Base-by-base conservation (phyloP, 2,113 vertebrate species). In the Megatriorchis doriae region DNA sequence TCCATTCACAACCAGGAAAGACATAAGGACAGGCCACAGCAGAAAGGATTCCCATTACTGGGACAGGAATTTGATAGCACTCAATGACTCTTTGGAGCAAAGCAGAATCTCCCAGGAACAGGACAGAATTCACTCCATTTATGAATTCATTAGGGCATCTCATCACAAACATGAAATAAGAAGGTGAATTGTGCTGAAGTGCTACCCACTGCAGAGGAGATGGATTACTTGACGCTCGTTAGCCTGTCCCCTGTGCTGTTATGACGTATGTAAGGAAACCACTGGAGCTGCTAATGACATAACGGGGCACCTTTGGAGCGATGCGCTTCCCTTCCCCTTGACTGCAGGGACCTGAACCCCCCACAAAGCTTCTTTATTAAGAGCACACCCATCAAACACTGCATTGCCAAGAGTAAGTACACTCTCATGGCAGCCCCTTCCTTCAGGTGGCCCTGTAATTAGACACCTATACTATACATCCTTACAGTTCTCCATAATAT, bases 131-230 rank as follows among this genome's bases (percentile, higher is more conserved):
- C 20, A 10, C 18, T 13, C 53, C 20, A 2, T 16, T 7, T 23
- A 73, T 12, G 8, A 78, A 78, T 26, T 12, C 7, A 13, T 8
- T 9, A 7, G 31, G 7, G 31, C 13, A 11, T 2, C 56, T 66
- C 38, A 16, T 2, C 6, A 3, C 0, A 7, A 58, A 16, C 9
- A 1, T 0, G 32, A 48, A 63, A n/a, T 6, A 22, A 13, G 38
- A 15, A 48, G 38, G 40, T 52, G n/a, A 40, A 66, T 48, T 62
- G 61, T 45, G 16, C 27, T 47, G 11, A 40, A 61, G 74, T 1
- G 27, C 29, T 26, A 36, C n/a, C 31, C 48, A n/a, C n/a, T 3
- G 40, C 40, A 40, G 40, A 31, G 29, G 19, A 32, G 56, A 63
- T 1, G 5, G n/a, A 10, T 27, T 10, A 34, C 21, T 6, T 20